Evolutionary conservation across 2,888 invertebrate species (phyloP), one percentile per base, ranked within the genome.

Genomic region (Tetragnatha montana): DNA sequence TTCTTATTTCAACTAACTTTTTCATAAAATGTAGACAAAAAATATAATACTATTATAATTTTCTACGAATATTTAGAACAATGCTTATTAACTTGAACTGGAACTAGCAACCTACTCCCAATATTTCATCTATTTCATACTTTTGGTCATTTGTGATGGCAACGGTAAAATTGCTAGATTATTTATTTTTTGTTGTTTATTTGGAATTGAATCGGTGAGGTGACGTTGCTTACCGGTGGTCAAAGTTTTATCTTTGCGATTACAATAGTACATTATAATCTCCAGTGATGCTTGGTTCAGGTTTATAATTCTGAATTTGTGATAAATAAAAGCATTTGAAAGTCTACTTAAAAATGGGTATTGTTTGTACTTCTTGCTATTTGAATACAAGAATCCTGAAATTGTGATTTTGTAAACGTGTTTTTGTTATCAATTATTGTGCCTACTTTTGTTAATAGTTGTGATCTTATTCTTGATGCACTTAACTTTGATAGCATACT

Each of bases 191-290:
- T 60, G 60, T 60, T 60, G 12, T 60, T 12, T 17, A 60, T 60
- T 60, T 60, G 12, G 60, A 60, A 35, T 74, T 17, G 17, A 35
- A 21, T 19, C 71, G 49, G 70, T 81, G 51, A 47, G 49, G 81
- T 82, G 81, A 82, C 81, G 81, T 82, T 82, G 81, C 71, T 49
- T 82, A 82, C 81, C 73, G 81, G 81, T 71, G 19, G 21, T 19
- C 74, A 7, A 22, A 74, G 74, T 75, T n/a, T 47, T 47, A 50
- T 76, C n/a, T 6, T n/a, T 35, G 47, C 22, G 50, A 50, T 76
- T 50, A 1, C 22, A 22, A 8, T 8, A 22, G 14, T 2, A 0
- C 1, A 17, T n/a, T 50, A 49, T 76, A 50, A 50, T 19, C 19
- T 49, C 14, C 17, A 1, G 76, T 76, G n/a, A n/a, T 76, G 76